Conservation (phyloP, 2,888 invertebrate species). For the Aleiodes leptofemur region DNA sequence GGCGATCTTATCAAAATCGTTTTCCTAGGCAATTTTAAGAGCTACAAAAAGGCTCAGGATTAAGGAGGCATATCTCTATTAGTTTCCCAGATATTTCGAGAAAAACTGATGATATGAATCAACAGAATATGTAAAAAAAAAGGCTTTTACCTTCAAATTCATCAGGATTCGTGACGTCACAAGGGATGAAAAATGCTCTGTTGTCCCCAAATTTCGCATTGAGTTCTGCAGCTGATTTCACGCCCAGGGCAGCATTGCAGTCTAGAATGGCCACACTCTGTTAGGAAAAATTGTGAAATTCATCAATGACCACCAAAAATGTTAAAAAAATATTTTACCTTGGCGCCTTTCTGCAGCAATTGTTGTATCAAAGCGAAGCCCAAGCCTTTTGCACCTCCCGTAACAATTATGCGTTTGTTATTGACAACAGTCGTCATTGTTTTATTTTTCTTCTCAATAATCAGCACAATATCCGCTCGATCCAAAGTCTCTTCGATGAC, state of each 20-base stretch:
- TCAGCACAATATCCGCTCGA: too few relatives aligned
- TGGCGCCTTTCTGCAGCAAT: constrained; percentile 66
- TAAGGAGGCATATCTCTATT: too few relatives aligned
- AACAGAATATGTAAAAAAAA: too few relatives aligned
- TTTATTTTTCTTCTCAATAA: too few relatives aligned
- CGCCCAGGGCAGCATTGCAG: constrained; percentile 57
- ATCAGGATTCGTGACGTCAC: constrained; percentile 75
- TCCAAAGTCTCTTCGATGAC: too few relatives aligned
- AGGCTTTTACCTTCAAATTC: constrained; percentile 73
- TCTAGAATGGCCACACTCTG: constrained; percentile 66
- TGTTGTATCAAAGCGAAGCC: constrained; percentile 65
- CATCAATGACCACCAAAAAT: not conserved
- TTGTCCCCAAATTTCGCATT: constrained; percentile 65
- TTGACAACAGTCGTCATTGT: constrained; percentile 56
- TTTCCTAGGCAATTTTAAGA: too few relatives aligned
- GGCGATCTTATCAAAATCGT: too few relatives aligned
- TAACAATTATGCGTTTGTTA: constrained; percentile 68
- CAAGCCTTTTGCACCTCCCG: constrained; percentile 66
- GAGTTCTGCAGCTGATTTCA: constrained; percentile 58
- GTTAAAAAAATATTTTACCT: constrained; percentile 55
- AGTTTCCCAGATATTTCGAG: too few relatives aligned
- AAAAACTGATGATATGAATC: too few relatives aligned
- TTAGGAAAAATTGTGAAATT: constrained; percentile 71
- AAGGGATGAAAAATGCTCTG: constrained; percentile 76
- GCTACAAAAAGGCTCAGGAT: too few relatives aligned